Evolutionary conservation across 2,113 vertebrate genomes (phyloP).

Genomic region (Planiliza haematocheilus): DNA sequence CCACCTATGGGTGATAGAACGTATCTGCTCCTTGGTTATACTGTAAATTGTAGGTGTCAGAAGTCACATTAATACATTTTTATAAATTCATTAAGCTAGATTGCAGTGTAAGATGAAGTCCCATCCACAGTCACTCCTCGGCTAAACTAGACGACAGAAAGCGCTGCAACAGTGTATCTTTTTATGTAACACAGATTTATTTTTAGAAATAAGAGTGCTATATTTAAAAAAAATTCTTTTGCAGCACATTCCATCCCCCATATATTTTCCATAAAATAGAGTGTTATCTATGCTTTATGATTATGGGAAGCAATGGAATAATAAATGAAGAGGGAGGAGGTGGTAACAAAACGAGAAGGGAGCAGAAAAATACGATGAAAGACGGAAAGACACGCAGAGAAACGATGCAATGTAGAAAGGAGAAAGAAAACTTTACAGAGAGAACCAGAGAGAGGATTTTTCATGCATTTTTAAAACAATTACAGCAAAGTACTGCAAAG

Average conservation of each 20-base stretch:
- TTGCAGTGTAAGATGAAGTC: constrained; percentile 6
- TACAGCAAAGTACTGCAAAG: constrained; percentile 17
- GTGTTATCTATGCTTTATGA: constrained; percentile 47
- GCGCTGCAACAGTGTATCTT: constrained; percentile 29
- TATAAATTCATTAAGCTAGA: background rate
- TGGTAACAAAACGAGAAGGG: background rate
- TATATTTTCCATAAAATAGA: constrained; percentile 59
- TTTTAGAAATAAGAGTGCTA: constrained; percentile 57
- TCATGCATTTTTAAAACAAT: background rate
- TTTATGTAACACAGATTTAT: constrained; percentile 67
- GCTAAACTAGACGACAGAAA: constrained; percentile 15
- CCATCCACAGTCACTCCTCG: constrained; percentile 7
- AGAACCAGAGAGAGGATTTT: background rate
- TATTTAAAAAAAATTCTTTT: constrained; percentile 33
- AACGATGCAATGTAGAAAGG: background rate
- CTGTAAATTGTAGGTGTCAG: background rate
- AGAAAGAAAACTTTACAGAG: background rate
- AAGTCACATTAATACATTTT: background rate
- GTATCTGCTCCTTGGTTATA: constrained; percentile 2
- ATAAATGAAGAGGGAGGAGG: constrained; percentile 7
- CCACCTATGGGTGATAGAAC: constrained; percentile 59
- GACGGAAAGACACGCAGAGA: constrained; percentile 2
- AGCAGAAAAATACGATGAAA: constrained; percentile 10
- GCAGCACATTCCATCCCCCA: constrained; percentile 42
- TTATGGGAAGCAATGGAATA: constrained; percentile 4